phyloP scores from a whole-genome alignment of 2,888 invertebrate genomes.

The Watsonalla binaria region DNA sequence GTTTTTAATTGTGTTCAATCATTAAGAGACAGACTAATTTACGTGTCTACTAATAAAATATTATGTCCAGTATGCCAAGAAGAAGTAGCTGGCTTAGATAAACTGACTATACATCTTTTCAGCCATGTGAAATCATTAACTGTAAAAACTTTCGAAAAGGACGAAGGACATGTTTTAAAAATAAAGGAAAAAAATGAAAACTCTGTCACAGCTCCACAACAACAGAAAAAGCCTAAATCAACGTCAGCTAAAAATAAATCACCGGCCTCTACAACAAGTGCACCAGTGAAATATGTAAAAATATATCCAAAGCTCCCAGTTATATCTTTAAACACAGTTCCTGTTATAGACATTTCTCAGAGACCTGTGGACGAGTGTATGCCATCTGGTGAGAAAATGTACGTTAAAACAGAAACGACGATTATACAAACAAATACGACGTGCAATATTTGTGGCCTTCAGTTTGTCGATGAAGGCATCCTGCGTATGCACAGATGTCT shows the following conservation, averaged over 20 bases:
- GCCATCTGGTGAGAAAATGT: constrained; percentile 33
- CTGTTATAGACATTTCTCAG: constrained; percentile 51
- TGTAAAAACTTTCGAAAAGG: constrained; percentile 30
- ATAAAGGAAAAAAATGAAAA: constrained; percentile 32
- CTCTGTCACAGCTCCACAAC: constrained; percentile 21
- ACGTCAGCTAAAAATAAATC: constrained; percentile 65
- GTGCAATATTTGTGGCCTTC: constrained; percentile 85
- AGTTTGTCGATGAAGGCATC: constrained; percentile 84
- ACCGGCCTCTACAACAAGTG: constrained; percentile 31
- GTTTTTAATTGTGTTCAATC: constrained; percentile 84
- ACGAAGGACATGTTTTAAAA: constrained; percentile 18
- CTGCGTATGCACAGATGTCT: constrained; percentile 86
- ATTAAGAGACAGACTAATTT: constrained; percentile 84
- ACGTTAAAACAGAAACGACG: constrained; percentile 45
- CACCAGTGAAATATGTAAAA: constrained; percentile 66
- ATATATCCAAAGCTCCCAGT: constrained; percentile 70
- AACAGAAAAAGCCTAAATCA: constrained; percentile 50
- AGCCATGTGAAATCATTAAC: constrained; percentile 79
- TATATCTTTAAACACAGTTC: constrained; percentile 54
- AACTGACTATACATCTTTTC: constrained; percentile 90
- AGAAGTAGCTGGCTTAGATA: constrained; percentile 86
- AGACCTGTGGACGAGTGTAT: constrained; percentile 30
- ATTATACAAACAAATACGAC: constrained; percentile 47
- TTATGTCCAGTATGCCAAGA: constrained; percentile 89
- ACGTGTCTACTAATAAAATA: constrained; percentile 85